These are phyloP conservation scores for Ennomos fuscantarius DNA, from an alignment of 2,888 invertebrate species.

Conservation along the genomic window DNA sequence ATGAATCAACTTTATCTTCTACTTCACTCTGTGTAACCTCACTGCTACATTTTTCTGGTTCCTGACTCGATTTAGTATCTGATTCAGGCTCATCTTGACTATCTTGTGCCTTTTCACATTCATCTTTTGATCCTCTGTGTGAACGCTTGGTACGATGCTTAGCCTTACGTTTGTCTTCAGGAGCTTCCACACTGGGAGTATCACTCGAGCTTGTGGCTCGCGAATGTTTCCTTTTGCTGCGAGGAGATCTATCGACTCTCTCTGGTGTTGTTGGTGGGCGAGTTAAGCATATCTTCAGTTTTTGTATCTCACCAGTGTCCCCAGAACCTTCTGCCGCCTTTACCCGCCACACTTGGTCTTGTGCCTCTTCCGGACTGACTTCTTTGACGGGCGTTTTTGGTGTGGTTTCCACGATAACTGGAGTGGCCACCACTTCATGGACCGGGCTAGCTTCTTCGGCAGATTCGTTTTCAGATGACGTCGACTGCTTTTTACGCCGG, in stretches of 20 bases:
- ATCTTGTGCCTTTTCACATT: conserved; percentile 62
- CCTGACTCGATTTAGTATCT: conserved; percentile 39
- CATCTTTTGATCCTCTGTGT: conserved; percentile 68
- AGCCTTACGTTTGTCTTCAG: conserved; percentile 76
- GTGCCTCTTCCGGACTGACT: conserved; percentile 67
- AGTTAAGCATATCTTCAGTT: conserved; percentile 87
- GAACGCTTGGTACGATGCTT: conserved; percentile 69
- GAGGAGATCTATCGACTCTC: conserved; percentile 78
- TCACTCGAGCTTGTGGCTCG: conserved; percentile 81
- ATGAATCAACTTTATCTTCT: conserved; percentile 36
- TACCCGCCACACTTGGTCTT: conserved; percentile 82
- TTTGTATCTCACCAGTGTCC: conserved; percentile 86
- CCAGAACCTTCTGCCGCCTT: conserved; percentile 77
- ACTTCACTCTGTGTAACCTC: conserved; percentile 57
- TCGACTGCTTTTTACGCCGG: conserved; percentile 83
- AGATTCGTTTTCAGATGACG: conserved; percentile 82
- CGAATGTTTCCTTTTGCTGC: conserved; percentile 80
- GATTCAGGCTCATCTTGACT: conserved; percentile 62
- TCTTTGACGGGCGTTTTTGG: conserved; percentile 64
- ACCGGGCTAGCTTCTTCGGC: conserved; percentile 67
- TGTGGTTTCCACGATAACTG: conserved; percentile 53
- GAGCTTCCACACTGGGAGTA: conserved; percentile 70
- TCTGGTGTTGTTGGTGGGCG: conserved; percentile 84
- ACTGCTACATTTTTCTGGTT: conserved; percentile 45
- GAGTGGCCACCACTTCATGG: conserved; percentile 53